These are phyloP conservation scores for Astyanax mexicanus DNA, from an alignment of 2,797 vertebrate species.

Conservation along the genomic window DNA sequence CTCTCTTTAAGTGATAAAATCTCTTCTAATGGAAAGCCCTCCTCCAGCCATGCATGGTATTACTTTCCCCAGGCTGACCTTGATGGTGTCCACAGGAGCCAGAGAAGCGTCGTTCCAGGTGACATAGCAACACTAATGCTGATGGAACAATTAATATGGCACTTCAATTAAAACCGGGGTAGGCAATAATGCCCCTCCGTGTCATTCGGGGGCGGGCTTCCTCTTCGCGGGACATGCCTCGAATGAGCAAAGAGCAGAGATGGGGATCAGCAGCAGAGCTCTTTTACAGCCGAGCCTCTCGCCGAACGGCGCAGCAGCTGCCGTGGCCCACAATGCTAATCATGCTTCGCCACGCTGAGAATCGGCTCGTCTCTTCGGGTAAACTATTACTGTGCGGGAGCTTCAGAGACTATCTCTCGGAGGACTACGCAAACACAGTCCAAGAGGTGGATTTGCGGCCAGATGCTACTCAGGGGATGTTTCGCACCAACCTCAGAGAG, in stretches of 20 bases:
- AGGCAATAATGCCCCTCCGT: conserved; percentile 50
- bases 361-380: conserved; percentile 68
- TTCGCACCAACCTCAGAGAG: conserved; percentile 69
- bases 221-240: conserved; percentile 51
- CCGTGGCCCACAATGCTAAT: conserved; percentile 64
- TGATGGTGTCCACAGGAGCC: conserved; percentile 70
- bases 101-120: conserved; percentile 66
- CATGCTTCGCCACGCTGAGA: conserved; percentile 61
- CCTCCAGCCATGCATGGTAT: conserved; percentile 76
- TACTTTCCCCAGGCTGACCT: conserved; percentile 75
- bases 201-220: conserved; percentile 45
- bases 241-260: conserved; percentile 52
- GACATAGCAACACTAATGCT: conserved; percentile 64
- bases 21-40: conserved; percentile 70
- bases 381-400: conserved; percentile 73
- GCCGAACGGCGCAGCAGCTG: conserved; percentile 48
- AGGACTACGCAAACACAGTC: conserved; percentile 77
- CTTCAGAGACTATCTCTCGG: conserved; percentile 73
- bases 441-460: conserved; percentile 76
- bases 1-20: conserved; percentile 72
- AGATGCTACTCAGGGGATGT: conserved; percentile 78
- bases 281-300: conserved; percentile 53
- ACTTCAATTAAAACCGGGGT: conserved; percentile 65
- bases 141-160: conserved; percentile 67
- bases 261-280: conserved; percentile 37